Conservation (phyloP, 2,113 vertebrate genomes). For the Lagopus leucura region DNA sequence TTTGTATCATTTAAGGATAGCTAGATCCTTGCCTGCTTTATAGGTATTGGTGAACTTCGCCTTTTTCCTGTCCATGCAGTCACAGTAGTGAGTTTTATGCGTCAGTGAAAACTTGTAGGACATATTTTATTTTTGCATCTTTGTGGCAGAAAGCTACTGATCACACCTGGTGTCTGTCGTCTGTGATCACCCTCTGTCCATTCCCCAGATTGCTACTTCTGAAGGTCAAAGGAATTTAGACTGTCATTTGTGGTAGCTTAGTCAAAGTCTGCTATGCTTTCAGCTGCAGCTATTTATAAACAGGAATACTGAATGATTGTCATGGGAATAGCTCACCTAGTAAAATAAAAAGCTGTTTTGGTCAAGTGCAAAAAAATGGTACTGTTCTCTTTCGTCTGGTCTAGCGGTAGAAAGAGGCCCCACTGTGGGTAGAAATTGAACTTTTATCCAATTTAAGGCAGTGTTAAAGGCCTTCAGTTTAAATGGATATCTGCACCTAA, state of each 20-base stretch:
- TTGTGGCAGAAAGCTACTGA: background rate
- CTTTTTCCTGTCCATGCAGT: background rate
- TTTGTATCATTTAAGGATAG: background rate
- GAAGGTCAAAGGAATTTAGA: slow-evolving; percentile 2
- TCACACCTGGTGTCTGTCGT: background rate
- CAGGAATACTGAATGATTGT: background rate
- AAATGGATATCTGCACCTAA: background rate
- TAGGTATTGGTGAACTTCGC: background rate
- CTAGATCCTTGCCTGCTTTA: background rate
- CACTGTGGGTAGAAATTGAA: background rate
- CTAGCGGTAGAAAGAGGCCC: background rate
- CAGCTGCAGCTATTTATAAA: slow-evolving; percentile 49
- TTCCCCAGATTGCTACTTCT: background rate
- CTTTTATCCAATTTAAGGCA: background rate
- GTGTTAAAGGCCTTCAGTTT: background rate
- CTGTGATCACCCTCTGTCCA: background rate
- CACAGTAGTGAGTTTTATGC: background rate
- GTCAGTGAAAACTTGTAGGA: background rate
- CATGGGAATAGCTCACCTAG: slow-evolving; percentile 1
- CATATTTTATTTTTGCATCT: background rate
- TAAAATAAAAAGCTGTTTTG: background rate
- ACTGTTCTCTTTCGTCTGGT: background rate
- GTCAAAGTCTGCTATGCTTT: slow-evolving; percentile 17
- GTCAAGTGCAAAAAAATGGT: background rate
- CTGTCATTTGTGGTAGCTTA: slow-evolving; percentile 15